These are phyloP conservation scores for Carassius auratus DNA, from an alignment of 2,113 vertebrate species.

Conservation along the genomic window DNA sequence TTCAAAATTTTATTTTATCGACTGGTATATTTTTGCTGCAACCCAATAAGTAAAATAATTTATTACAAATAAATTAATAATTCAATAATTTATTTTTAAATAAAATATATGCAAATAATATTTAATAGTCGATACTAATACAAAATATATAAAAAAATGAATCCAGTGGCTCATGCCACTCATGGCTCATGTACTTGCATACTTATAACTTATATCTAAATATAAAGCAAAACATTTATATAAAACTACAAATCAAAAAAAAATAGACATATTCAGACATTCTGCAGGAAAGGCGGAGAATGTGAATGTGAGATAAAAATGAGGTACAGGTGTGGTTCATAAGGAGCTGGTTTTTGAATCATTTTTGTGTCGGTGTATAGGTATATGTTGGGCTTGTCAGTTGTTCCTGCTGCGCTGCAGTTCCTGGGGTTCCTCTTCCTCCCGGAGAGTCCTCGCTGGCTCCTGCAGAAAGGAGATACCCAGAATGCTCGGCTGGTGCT, in stretches of 20 bases:
- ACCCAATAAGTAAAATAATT: no score
- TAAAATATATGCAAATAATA: background rate
- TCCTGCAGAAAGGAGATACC: constrained; percentile 89
- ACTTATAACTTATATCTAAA: no score
- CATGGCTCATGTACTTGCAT: no score
- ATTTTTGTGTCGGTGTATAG: constrained; percentile 66
- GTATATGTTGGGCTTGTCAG: constrained; percentile 94
- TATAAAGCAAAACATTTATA: no score
- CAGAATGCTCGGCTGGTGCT: constrained; percentile 85
- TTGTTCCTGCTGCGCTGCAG: constrained; percentile 86
- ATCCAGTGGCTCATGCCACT: no score
- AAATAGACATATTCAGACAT: background rate
- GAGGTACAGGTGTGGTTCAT: background rate
- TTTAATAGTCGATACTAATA: no score
- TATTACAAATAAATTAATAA: no score
- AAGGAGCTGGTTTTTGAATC: background rate
- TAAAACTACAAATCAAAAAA: no score
- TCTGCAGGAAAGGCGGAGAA: background rate
- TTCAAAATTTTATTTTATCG: no score
- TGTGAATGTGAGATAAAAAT: background rate
- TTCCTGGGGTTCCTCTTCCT: constrained; percentile 93
- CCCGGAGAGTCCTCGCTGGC: constrained; percentile 96
- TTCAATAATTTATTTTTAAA: background rate
- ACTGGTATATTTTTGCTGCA: background rate
- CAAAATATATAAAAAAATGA: no score